phyloP scores from a whole-genome alignment of 1,140 invertebrate species.

The Zophobas morio region DNA sequence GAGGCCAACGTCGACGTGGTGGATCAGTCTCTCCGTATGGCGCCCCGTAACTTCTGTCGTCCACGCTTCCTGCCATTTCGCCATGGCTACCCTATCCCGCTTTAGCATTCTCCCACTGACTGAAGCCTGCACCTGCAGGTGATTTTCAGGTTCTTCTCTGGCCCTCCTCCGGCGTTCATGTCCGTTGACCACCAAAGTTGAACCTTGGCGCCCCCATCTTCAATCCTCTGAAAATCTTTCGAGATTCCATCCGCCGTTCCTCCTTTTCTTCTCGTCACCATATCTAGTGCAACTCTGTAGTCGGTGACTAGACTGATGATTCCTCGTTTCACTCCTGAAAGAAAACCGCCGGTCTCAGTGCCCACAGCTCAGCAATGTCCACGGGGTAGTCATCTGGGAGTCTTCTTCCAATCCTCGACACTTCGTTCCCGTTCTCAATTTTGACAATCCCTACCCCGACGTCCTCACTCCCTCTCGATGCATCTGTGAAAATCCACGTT shows the following conservation, averaged over 20 bases:
- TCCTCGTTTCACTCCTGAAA: neutral
- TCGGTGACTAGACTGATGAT: neutral
- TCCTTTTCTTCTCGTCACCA: neutral
- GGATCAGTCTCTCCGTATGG: neutral
- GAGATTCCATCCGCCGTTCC: neutral
- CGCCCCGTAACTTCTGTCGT: neutral
- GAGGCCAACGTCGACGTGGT: neutral
- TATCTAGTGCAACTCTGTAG: neutral
- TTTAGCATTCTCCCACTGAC: conserved; percentile 5
- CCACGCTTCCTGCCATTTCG: conserved; percentile 18
- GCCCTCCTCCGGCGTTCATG: neutral
- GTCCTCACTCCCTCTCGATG: neutral
- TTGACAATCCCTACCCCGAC: neutral
- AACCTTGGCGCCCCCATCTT: neutral
- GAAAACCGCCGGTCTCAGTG: neutral
- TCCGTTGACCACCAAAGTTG: neutral
- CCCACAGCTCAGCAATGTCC: conserved; percentile 19
- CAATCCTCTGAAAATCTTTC: neutral
- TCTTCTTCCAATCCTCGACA: neutral
- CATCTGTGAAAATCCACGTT: neutral
- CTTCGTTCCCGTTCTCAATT: neutral
- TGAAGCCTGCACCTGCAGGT: neutral
- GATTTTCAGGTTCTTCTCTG: neutral
- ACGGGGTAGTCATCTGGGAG: conserved; percentile 10
- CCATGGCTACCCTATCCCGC: conserved; percentile 8